Conservation (phyloP, 2,888 invertebrate species). For the Invenusta paracnida region DNA sequence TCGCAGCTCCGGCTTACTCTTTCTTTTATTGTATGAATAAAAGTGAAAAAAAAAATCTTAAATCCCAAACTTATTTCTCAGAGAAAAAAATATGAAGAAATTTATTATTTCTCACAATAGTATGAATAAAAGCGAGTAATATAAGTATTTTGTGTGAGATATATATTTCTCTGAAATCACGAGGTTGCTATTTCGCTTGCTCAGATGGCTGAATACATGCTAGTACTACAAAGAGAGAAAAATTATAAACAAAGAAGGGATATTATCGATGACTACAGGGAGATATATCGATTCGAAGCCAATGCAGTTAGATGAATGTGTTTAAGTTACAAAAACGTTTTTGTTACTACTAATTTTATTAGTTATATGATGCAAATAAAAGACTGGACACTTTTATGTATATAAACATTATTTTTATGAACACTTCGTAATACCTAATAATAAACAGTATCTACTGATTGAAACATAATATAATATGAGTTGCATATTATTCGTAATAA, state of each 20-base stretch:
- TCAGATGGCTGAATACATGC: neutral
- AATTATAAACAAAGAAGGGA: neutral
- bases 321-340: no score
- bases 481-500: no score
- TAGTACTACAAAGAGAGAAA: neutral
- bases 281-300: neutral
- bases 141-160: neutral
- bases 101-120: neutral
- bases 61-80: neutral
- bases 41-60: neutral
- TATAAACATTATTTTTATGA: no score
- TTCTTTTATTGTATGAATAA: no score
- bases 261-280: neutral
- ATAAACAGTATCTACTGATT: no score
- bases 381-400: no score
- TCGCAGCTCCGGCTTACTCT: no score
- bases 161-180: neutral
- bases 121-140: neutral
- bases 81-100: neutral
- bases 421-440: no score
- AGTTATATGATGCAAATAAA: no score
- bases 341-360: no score
- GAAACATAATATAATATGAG: no score
- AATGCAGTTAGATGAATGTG: neutral
- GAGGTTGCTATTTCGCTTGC: neutral